Conservation (phyloP, 2,113 vertebrate genomes). For the Falcunculus frontatus region DNA sequence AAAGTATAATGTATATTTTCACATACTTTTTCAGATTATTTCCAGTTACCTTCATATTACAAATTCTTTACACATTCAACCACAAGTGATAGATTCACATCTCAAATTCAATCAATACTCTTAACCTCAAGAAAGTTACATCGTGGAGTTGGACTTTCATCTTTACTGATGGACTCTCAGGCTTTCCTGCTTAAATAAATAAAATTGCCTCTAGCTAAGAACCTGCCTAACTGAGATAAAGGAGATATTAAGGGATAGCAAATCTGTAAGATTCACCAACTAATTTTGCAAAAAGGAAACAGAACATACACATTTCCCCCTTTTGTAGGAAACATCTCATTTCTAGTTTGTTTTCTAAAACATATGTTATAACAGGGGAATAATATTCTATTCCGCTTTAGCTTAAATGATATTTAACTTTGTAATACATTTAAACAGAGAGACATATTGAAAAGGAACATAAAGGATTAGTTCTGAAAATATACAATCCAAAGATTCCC, state of each 20-base stretch:
- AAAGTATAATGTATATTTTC: background rate
- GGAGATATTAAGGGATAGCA: background rate
- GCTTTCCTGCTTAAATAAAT: background rate
- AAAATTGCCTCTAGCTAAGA: background rate
- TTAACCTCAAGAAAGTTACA: background rate
- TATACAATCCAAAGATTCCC: background rate
- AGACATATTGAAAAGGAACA: background rate
- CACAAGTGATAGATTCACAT: background rate
- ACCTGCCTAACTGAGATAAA: background rate
- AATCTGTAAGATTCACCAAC: background rate
- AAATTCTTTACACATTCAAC: background rate
- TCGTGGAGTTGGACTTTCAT: background rate
- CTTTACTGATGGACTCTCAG: background rate
- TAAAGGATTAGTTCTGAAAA: background rate
- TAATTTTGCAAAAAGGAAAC: background rate
- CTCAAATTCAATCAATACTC: background rate
- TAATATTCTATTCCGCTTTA: background rate
- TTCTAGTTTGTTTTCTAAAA: background rate
- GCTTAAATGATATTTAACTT: background rate
- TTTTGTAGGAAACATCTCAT: background rate
- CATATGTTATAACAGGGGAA: rapidly evolving
- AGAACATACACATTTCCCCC: background rate
- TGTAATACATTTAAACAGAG: background rate
- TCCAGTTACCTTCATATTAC: background rate
- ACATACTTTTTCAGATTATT: background rate